These are phyloP conservation scores for Pocillopora meandrina DNA, from an alignment of 92 coral and sea anemone species.

Conservation along the genomic window DNA sequence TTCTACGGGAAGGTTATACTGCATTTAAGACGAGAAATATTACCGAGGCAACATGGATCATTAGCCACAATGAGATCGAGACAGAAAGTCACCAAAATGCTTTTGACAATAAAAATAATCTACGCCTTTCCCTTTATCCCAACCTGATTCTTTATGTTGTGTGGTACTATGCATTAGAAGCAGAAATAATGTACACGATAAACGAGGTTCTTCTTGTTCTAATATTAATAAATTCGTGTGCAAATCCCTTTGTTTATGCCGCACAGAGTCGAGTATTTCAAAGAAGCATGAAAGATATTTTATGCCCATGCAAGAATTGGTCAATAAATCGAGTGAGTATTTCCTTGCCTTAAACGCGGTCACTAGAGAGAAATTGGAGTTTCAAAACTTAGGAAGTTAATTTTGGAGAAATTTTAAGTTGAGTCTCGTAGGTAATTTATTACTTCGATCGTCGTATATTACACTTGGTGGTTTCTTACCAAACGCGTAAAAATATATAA, in stretches of 20 bases:
- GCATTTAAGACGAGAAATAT: background rate
- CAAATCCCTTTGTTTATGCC: constrained; percentile 34
- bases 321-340: background rate
- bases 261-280: constrained; percentile 17
- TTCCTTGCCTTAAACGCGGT: too few relatives aligned
- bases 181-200: constrained; percentile 14
- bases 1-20: constrained; percentile 16
- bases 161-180: background rate
- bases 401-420: too few relatives aligned
- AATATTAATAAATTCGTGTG: constrained; percentile 23
- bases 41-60: constrained; percentile 2
- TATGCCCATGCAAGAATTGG: background rate
- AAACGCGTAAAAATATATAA: too few relatives aligned
- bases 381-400: background rate
- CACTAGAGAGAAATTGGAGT: too few relatives aligned
- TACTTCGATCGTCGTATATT: too few relatives aligned
- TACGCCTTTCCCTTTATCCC: constrained; percentile 38
- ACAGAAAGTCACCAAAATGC: constrained; percentile 35
- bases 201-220: constrained; percentile 16
- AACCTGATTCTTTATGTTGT: constrained; percentile 25
- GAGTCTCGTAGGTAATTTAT: too few relatives aligned
- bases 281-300: background rate
- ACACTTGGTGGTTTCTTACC: too few relatives aligned
- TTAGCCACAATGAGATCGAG: constrained; percentile 5
- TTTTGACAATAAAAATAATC: constrained; percentile 21